A percentile compares a stretch with the other conserved stretches of the same genome.
Conservation (phyloP, 1,140 invertebrate species). For the Aphaenogaster rudis region DNA sequence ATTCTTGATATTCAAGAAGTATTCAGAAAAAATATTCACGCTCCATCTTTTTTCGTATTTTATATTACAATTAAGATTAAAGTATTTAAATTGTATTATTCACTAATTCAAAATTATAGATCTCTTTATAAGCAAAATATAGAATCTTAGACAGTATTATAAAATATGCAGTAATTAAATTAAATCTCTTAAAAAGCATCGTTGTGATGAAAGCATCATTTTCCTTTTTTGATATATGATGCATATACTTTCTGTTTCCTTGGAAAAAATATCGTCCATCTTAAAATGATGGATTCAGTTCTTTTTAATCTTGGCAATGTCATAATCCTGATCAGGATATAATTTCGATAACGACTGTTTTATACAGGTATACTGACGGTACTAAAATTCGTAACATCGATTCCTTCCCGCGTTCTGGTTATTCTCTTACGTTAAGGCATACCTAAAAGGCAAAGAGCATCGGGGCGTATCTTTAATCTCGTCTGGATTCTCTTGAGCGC, state of each 20-base stretch:
- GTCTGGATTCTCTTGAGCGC: slow-evolving; percentile 21
- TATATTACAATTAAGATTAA: not conserved
- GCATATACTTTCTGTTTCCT: not conserved
- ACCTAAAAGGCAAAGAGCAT: slow-evolving; percentile 13
- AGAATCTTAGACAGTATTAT: not conserved
- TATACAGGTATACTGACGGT: not conserved
- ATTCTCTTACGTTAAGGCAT: slow-evolving; percentile 4
- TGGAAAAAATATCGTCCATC: not conserved
- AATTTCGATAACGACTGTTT: slow-evolving; percentile 27
- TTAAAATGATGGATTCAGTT: not conserved
- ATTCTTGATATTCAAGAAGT: not conserved
- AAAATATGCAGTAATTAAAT: slow-evolving; percentile 7
- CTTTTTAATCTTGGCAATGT: not conserved
- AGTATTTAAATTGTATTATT: slow-evolving; percentile 1
- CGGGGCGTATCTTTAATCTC: slow-evolving; percentile 47
- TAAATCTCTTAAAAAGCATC: not conserved
- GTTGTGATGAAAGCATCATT: not conserved
- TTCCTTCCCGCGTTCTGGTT: not conserved
- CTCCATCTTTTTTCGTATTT: not conserved
- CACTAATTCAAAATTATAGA: not conserved
- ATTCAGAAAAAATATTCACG: not conserved
- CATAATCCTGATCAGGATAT: not conserved
- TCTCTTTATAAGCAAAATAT: not conserved
- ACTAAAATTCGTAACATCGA: slow-evolving; percentile 16
- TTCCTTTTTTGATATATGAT: too few species aligned